Evolutionary conservation across 2,797 vertebrate genomes (phyloP).

Genomic region (Notolabrus celidotus): DNA sequence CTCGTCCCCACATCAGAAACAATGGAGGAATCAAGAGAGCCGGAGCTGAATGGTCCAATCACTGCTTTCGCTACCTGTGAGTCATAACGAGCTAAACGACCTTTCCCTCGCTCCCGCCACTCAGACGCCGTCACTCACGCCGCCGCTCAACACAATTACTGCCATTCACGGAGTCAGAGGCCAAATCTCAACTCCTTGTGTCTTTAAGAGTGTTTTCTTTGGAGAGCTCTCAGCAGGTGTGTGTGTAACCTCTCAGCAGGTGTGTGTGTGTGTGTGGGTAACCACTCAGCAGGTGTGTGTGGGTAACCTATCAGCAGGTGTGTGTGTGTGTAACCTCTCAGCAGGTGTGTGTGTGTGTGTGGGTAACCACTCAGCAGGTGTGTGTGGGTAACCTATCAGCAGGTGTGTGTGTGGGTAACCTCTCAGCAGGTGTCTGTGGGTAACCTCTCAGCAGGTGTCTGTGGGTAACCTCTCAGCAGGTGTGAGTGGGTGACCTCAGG

Average conservation of each 20-base stretch:
- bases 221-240: background rate
- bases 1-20: conserved; percentile 51
- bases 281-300: too few species aligned
- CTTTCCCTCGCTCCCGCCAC: conserved; percentile 70
- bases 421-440: too few species aligned
- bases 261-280: too few species aligned
- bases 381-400: too few species aligned
- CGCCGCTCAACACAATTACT: conserved; percentile 63
- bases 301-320: too few species aligned
- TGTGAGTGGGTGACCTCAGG: too few species aligned
- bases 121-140: conserved; percentile 65
- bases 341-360: too few species aligned
- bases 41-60: conserved; percentile 65
- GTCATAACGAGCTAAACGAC: conserved; percentile 66
- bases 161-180: conserved; percentile 61
- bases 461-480: too few species aligned
- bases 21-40: conserved; percentile 67
- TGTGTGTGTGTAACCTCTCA: too few species aligned
- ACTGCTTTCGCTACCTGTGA: conserved; percentile 53
- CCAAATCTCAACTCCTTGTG: conserved; percentile 50
- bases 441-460: too few species aligned
- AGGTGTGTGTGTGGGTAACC: too few species aligned
- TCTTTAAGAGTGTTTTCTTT: conserved; percentile 33
- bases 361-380: too few species aligned
- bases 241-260: background rate